Evolutionary conservation across 2,888 invertebrate species (phyloP), one percentile per base, ranked within the genome.

Genomic region (Drosophila lutescens): DNA sequence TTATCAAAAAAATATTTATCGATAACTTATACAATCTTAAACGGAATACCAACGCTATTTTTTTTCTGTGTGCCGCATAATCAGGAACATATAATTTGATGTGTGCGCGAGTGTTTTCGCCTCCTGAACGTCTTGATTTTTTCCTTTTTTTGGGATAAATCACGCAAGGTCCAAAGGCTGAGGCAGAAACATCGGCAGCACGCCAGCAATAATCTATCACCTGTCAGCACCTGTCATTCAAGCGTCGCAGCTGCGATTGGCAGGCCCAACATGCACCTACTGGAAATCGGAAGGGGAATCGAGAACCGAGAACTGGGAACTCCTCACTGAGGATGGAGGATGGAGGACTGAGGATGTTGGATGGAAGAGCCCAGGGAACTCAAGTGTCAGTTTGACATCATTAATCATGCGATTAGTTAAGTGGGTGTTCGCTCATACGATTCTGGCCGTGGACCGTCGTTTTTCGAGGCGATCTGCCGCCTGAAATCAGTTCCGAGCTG

Each of bases 201-300:
- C 61, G 55, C 78, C 80, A 77, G 82, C 83, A 88, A 88, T 88
- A 91, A 91, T 91, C 90, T 90, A 91, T 91, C 91, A 91, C 91
- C 91, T 91, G 91, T 91, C 91, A 91, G 90, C 91, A 91, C 90
- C 91, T 91, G 91, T 91, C 91, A 91, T 90, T 91, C 90, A 91
- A 79, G 88, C 87, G 82, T 89, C 88, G 86, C 90, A 86, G 74
- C 77, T 83, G 86, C 86, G 86, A 90, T 90, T 90, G 90, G 88
- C 89, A 89, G 89, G 13, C 68, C 75, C 65, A 59, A 50, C 50
- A 57, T 65, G 69, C 68, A 69, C 69, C 69, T 62, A 56, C 70
- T 70, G 69, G 38, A 60, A 23, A 23, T 68, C 49, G 30, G 50
- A 44, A 20, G 20, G 50, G 41, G 34, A 30, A 55, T 44, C 8